phyloP scores from a whole-genome alignment of 2,113 vertebrate species.

The Desmodus rotundus region DNA sequence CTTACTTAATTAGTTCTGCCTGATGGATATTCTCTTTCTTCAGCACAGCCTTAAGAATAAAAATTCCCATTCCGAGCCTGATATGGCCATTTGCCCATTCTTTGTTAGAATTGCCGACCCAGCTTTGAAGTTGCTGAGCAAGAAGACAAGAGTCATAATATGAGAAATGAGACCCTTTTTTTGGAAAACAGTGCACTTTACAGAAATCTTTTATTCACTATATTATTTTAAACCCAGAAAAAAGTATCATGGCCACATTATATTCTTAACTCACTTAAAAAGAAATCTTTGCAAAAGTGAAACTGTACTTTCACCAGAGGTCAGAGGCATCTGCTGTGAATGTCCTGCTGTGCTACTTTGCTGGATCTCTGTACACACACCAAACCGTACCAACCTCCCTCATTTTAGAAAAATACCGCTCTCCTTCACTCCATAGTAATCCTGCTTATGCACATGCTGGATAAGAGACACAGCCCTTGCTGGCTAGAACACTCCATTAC shows the following conservation, averaged over 20 bases:
- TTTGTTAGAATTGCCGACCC: conserved; percentile 12
- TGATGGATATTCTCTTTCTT: conserved; percentile 31
- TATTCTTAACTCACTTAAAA: conserved; percentile 61
- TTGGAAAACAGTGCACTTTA: neutral
- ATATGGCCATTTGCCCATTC: neutral
- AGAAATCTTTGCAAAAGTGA: conserved; percentile 52
- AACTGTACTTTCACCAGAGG: neutral
- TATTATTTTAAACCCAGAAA: conserved; percentile 38
- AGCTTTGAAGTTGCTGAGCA: conserved; percentile 46
- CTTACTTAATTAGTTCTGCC: conserved; percentile 69
- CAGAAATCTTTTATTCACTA: conserved; percentile 23
- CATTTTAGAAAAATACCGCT: neutral
- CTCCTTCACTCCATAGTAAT: neutral
- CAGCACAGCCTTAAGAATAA: neutral
- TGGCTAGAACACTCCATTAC: neutral
- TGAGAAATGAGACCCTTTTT: neutral
- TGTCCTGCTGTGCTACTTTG: neutral
- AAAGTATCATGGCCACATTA: conserved; percentile 44
- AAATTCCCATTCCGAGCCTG: neutral
- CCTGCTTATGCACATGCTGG: neutral
- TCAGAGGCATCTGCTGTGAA: neutral
- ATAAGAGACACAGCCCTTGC: neutral
- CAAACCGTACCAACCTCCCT: neutral
- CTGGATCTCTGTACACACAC: rapidly evolving
- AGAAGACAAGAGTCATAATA: neutral